These are phyloP conservation scores for Amphilophus citrinellus DNA, from an alignment of 2,113 vertebrate species.

Conservation along the genomic window DNA sequence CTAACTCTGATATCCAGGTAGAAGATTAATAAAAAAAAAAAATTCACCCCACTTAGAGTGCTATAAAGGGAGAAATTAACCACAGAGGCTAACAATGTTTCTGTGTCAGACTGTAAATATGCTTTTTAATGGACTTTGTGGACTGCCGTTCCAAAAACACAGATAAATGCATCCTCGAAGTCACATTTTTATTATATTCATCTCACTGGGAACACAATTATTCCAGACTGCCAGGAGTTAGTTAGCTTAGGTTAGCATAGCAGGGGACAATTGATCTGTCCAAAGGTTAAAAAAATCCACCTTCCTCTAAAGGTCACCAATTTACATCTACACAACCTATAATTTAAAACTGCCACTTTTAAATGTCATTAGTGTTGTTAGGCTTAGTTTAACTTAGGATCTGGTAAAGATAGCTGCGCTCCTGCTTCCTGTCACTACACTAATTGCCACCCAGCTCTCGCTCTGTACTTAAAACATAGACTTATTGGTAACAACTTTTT, in stretches of 20 bases:
- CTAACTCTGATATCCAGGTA: too few species aligned
- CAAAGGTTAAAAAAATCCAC: neutral
- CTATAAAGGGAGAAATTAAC: too few species aligned
- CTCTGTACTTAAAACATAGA: neutral
- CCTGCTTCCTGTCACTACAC: neutral
- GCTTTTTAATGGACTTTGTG: too few species aligned
- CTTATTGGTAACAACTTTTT: neutral
- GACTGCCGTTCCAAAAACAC: too few species aligned
- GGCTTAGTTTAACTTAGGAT: neutral
- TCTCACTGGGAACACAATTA: neutral
- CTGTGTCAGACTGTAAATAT: too few species aligned
- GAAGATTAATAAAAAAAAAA: too few species aligned
- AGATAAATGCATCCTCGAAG: neutral
- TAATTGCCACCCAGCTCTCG: neutral
- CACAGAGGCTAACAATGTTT: too few species aligned
- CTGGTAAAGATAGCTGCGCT: neutral
- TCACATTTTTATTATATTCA: neutral
- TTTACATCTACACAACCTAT: slow-evolving; percentile 6
- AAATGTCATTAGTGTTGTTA: slow-evolving; percentile 9
- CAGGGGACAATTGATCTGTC: neutral
- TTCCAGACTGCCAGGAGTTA: neutral
- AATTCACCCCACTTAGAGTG: too few species aligned
- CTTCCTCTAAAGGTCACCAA: neutral
- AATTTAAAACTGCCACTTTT: neutral
- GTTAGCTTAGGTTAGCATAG: neutral